Base-by-base conservation (phyloP, 35 echinoderm and acorn worm genomes). In the Chiridota heheva region DNA sequence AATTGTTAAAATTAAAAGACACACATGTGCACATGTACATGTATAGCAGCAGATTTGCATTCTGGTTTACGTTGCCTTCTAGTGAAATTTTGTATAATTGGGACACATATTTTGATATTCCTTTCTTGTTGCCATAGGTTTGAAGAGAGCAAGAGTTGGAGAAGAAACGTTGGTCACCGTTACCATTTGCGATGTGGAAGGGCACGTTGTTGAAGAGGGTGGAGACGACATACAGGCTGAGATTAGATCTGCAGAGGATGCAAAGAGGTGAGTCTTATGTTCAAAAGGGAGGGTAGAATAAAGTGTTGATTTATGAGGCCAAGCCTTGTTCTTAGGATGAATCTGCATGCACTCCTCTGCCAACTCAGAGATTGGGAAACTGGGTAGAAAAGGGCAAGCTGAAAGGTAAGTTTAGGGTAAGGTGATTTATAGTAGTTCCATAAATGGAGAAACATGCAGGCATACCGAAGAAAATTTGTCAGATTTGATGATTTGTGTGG, bases 201-300 rank as follows among this genome's bases (percentile, higher is more conserved):
- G 88, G 29, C 55, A 80, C 2, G 62, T 33, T 29, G 30, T 77
- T 38, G 36, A 27, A 13, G 67, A 85, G 72, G 88, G 88, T 24
- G 88, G 81, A 13, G 88, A 91, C 31, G 81, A 91, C 63, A 83
- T 91, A n/a, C 60, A 76, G 12, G 65, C 74, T 30, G 81, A 79
- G 25, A 67, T 91, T 12, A 42, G 38, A 60, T 40, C 76, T 24
- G 45, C 47, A 7, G 73, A 58, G 3, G 73, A 77, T 2, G 31
- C 65, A 7, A n/a, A 2, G 1, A 69, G 65, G 65, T 69, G 2
- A 37, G 24, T 67, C n/a, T n/a, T n/a, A n/a, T n/a, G n/a, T n/a
- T n/a, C n/a, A n/a, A n/a, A n/a, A n/a, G n/a, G n/a, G n/a, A n/a
- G n/a, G n/a, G n/a, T n/a, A n/a, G n/a, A n/a, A n/a, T n/a, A n/a